Evolutionary conservation across 2,113 vertebrate species (phyloP).

Genomic region (Typhlomys cinereus): DNA sequence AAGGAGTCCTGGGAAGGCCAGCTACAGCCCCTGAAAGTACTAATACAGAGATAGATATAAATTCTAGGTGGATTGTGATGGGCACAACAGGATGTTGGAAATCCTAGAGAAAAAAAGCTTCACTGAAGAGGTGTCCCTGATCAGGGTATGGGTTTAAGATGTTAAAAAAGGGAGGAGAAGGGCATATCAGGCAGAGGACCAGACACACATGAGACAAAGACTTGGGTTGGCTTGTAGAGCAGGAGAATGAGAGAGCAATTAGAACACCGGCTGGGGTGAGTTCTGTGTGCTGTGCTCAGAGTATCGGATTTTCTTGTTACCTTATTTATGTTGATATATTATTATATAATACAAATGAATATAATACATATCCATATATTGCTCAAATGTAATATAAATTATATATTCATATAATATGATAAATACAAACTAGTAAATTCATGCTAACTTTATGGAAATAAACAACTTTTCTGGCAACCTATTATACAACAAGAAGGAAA

Average conservation of each 20-base stretch:
- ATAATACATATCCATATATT: no score
- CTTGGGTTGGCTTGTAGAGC: not conserved
- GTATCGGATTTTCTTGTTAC: not conserved
- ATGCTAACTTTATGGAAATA: not conserved
- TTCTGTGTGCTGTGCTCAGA: not conserved
- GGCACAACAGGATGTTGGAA: not conserved
- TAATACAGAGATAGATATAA: not conserved
- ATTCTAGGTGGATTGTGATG: not conserved
- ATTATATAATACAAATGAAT: not conserved
- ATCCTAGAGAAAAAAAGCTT: not conserved
- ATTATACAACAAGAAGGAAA: conserved; percentile 42
- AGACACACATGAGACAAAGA: not conserved
- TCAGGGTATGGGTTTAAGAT: not conserved
- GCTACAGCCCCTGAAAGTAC: no score
- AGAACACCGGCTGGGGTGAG: conserved; percentile 10
- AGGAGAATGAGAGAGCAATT: not conserved
- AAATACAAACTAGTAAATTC: not conserved
- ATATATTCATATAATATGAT: not conserved
- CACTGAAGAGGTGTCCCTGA: not conserved
- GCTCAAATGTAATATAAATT: not conserved
- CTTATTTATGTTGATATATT: not conserved
- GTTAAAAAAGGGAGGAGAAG: not conserved
- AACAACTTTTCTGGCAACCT: no score
- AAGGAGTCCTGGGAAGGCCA: no score
- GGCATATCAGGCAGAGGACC: not conserved